These are phyloP conservation scores for Condylostylus longicornis DNA, from an alignment of 1,140 invertebrate genomes.

Conservation along the genomic window DNA sequence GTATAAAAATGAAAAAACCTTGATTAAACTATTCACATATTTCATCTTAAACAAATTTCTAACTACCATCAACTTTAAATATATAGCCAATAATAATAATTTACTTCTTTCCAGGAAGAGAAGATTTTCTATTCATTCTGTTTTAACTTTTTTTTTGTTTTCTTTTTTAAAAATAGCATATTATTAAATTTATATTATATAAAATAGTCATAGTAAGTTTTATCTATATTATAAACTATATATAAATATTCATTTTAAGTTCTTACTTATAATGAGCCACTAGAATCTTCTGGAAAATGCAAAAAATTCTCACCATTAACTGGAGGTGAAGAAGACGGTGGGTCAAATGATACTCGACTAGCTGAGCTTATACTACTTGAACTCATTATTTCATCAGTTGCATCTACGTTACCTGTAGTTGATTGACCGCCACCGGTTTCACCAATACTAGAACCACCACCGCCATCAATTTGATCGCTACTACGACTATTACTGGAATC, in stretches of 20 bases:
- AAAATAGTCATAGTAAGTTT: no score
- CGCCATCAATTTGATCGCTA: constrained; percentile 1
- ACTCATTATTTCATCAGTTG: constrained; percentile 58
- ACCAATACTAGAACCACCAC: constrained; percentile 6
- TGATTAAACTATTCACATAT: no score
- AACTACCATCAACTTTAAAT: no score
- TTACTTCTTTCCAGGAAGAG: no score
- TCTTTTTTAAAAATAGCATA: no score
- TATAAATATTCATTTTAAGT: not conserved
- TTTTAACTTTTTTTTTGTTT: no score
- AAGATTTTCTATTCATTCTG: no score
- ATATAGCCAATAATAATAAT: no score
- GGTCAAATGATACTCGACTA: constrained; percentile 59
- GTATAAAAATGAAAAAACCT: no score
- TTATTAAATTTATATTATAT: no score
- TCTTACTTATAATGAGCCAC: constrained; percentile 46
- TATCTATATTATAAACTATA: not conserved
- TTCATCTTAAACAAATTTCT: no score
- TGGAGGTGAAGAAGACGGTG: constrained; percentile 50
- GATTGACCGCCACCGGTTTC: constrained; percentile 13
- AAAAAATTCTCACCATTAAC: constrained; percentile 53
- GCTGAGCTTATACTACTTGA: constrained; percentile 68
- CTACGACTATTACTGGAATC: no score
- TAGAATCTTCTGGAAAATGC: constrained; percentile 59
- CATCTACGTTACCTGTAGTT: constrained; percentile 30